phyloP scores from a whole-genome alignment of 2,113 vertebrate genomes.

The Actenoides lindsayi region DNA sequence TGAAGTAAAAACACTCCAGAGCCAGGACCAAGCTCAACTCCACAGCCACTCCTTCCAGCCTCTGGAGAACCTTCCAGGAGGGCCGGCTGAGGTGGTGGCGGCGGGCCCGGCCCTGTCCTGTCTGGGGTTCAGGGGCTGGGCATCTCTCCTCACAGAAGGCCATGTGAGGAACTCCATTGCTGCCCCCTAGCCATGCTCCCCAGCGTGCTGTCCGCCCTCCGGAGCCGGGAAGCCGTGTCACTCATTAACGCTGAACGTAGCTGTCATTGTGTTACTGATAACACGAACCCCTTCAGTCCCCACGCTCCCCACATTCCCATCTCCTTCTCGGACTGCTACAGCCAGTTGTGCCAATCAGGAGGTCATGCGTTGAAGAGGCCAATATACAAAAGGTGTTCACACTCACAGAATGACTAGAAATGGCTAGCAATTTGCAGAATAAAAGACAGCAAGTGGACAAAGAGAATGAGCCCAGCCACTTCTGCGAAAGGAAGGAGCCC shows the following conservation, averaged over 20 bases:
- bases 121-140: neutral
- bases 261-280: neutral
- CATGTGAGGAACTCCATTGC: neutral
- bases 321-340: neutral
- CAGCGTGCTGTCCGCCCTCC: neutral
- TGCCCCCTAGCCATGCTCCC: neutral
- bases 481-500: rapidly evolving
- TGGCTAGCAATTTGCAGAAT: neutral
- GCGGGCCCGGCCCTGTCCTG: no score
- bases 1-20: neutral
- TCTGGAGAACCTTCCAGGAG: neutral
- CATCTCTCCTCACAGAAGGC: neutral
- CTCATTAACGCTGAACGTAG: neutral
- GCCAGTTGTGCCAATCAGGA: neutral
- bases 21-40: no score
- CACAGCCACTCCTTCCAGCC: no score
- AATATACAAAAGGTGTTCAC: neutral
- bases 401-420: neutral
- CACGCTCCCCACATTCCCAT: neutral
- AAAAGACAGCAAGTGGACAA: neutral
- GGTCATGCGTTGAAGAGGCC: neutral
- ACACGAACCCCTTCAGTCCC: neutral
- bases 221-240: neutral
- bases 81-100: no score
- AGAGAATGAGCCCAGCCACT: neutral